Percentiles rank a stretch among this genome's conserved stretches.
These are phyloP conservation scores for Alca torda DNA, from an alignment of 2,797 vertebrate genomes.

Conservation along the genomic window DNA sequence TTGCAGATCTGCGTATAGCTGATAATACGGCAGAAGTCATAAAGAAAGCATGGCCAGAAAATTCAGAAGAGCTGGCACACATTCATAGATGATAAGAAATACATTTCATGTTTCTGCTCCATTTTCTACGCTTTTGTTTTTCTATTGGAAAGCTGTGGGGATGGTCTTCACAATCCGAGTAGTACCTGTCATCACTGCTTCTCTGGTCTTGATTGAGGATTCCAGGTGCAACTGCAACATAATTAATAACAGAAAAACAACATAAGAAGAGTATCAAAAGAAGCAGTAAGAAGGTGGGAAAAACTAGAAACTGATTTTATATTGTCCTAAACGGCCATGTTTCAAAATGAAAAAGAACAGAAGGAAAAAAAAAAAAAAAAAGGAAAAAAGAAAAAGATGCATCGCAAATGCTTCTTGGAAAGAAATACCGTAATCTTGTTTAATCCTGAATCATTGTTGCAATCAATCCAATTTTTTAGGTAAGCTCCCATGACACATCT, in stretches of 20 bases:
- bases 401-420: not conserved
- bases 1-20: not conserved
- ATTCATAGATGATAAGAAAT: not conserved
- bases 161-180: not conserved
- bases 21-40: not conserved
- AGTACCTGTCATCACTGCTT: not conserved
- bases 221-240: not conserved
- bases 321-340: not conserved
- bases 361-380: not conserved
- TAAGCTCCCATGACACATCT: conserved; percentile 22
- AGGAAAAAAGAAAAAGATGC: not conserved
- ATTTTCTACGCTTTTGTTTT: not conserved
- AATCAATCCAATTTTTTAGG: conserved; percentile 52
- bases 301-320: not conserved
- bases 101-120: not conserved
- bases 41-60: not conserved
- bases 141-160: not conserved
- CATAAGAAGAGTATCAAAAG: not conserved
- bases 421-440: conserved; percentile 14
- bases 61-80: not conserved
- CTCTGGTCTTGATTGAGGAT: not conserved
- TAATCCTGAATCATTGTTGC: conserved; percentile 47
- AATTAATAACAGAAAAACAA: not conserved
- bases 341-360: not conserved
- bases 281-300: not conserved